Evolutionary conservation across 1,140 invertebrate species (phyloP).

Genomic region (Oppia nitens): DNA sequence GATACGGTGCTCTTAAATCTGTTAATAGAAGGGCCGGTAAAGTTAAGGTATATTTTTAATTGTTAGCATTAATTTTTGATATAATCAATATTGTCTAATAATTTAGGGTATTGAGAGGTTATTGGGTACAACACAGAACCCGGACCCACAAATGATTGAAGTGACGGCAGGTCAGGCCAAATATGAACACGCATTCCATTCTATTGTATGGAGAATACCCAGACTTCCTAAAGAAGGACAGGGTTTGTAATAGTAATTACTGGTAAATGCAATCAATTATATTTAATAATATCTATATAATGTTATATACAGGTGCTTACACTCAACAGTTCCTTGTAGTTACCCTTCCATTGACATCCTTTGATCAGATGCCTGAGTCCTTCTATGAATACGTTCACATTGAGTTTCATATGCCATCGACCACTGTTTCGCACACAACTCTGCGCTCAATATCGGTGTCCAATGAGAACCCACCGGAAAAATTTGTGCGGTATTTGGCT

Average conservation of each 20-base stretch:
- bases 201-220: slow-evolving; percentile 95
- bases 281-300: background rate
- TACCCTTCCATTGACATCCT: slow-evolving; percentile 79
- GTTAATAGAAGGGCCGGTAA: slow-evolving; percentile 59
- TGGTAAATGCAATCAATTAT: background rate
- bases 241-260: slow-evolving; percentile 39
- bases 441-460: slow-evolving; percentile 83
- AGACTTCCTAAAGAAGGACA: slow-evolving; percentile 89
- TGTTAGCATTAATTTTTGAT: slow-evolving; percentile 14
- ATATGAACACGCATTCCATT: slow-evolving; percentile 93
- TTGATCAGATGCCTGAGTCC: slow-evolving; percentile 88
- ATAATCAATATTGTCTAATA: background rate
- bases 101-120: slow-evolving; percentile 71
- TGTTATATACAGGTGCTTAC: slow-evolving; percentile 60
- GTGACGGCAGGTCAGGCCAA: slow-evolving; percentile 95
- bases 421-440: slow-evolving; percentile 89
- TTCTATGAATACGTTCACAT: slow-evolving; percentile 72
- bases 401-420: slow-evolving; percentile 97
- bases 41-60: slow-evolving; percentile 33
- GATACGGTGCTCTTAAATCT: slow-evolving; percentile 96
- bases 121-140: slow-evolving; percentile 62
- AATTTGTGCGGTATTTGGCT: slow-evolving; percentile 93
- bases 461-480: slow-evolving; percentile 86
- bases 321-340: slow-evolving; percentile 87
- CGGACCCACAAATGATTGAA: slow-evolving; percentile 87